Conservation (phyloP, 2,797 vertebrate genomes). For the Knipowitschia caucasica region DNA sequence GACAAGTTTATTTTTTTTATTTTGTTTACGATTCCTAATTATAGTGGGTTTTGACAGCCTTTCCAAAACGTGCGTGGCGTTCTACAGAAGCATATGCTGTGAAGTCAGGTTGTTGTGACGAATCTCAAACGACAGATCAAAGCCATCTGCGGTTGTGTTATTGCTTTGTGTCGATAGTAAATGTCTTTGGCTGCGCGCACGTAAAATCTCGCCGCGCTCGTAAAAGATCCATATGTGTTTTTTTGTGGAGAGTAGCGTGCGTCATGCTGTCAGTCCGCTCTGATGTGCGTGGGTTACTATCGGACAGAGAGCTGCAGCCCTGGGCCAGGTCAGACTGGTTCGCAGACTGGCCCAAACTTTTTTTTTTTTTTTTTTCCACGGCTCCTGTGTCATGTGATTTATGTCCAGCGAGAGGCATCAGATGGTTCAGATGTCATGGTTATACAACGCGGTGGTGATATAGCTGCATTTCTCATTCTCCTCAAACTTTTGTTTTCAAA, state of each 20-base stretch:
- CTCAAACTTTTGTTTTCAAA: neutral
- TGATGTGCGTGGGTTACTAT: constrained; percentile 56
- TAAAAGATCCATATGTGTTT: constrained; percentile 1
- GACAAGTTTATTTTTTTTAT: no score
- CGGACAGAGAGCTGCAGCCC: constrained; percentile 41
- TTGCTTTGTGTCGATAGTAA: neutral
- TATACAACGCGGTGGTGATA: constrained; percentile 5
- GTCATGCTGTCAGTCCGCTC: constrained; percentile 41
- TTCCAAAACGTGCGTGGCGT: neutral
- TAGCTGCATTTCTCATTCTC: neutral
- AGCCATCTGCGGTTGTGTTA: neutral
- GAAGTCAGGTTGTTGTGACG: neutral
- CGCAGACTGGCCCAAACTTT: constrained; percentile 25
- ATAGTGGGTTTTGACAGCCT: no score
- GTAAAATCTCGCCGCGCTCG: constrained; percentile 10
- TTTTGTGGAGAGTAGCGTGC: constrained; percentile 24
- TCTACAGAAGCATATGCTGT: neutral
- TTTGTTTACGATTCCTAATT: no score
- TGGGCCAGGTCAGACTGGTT: constrained; percentile 5
- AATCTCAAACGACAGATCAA: neutral
- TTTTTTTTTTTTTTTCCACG: no score
- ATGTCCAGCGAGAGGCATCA: neutral
- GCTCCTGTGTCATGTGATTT: constrained; percentile 16
- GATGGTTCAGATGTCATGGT: constrained; percentile 5
- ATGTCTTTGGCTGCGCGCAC: neutral